Evolutionary conservation across 1,140 invertebrate species (phyloP).

Genomic region (Luehdorfia chinensis): DNA sequence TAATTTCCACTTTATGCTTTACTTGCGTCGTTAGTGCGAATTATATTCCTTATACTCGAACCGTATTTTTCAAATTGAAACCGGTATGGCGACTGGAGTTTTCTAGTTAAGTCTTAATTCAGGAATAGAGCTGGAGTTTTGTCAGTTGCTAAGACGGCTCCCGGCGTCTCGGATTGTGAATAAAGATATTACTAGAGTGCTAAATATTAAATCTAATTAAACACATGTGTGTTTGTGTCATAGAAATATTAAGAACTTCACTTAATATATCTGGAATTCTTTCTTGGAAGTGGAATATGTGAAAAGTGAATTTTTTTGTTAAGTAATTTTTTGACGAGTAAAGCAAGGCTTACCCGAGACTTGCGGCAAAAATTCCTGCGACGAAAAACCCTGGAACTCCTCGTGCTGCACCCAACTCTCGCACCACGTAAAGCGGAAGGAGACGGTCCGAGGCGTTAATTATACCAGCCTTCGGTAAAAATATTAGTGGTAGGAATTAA

Average conservation of each 20-base stretch:
- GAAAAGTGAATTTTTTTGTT: no score
- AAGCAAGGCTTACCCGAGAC: slow-evolving; percentile 84
- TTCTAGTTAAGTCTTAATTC: slow-evolving; percentile 52
- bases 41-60: background rate
- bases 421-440: slow-evolving; percentile 89
- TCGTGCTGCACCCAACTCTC: slow-evolving; percentile 81
- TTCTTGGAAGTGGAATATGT: no score
- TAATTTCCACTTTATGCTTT: no score
- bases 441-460: slow-evolving; percentile 84
- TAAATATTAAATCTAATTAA: no score
- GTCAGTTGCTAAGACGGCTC: slow-evolving; percentile 38
- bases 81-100: slow-evolving; percentile 53
- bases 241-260: no score
- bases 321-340: no score
- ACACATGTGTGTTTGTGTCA: no score
- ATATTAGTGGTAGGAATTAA: no score
- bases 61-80: slow-evolving; percentile 43
- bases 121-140: slow-evolving; percentile 30
- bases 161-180: slow-evolving; percentile 25
- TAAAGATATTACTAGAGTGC: no score
- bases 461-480: slow-evolving; percentile 63
- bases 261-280: no score
- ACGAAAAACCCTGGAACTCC: slow-evolving; percentile 93
- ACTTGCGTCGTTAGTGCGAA: no score
- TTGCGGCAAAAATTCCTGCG: slow-evolving; percentile 85